A percentile compares a stretch with the other conserved stretches of the same genome.
Evolutionary conservation across 2,113 vertebrate genomes (phyloP).

Genomic region (rat (Rattus norvegicus)): GRCr8 NC_086022.1:135830001-135830500

Average conservation of each 20-base stretch:
- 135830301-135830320: neutral
- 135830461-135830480: neutral
- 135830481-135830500: neutral
- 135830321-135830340: neutral
- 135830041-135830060: neutral
- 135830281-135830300: neutral
- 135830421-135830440: neutral
- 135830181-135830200: neutral
- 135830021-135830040: neutral
- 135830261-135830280: neutral
- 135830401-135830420: neutral
- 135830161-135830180: neutral
- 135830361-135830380: neutral
- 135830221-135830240: neutral
- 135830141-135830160: neutral
- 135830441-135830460: neutral
- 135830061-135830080: neutral
- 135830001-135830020: neutral
- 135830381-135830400: conserved; percentile 1
- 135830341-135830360: neutral
- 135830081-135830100: neutral
- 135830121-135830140: neutral
- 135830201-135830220: neutral
- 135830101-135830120: conserved; percentile 1
- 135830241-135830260: neutral